A percentile compares a stretch with the other conserved stretches of the same genome.
Conservation (phyloP, 1,140 invertebrate genomes). For the Drosophila dunni region DNA sequence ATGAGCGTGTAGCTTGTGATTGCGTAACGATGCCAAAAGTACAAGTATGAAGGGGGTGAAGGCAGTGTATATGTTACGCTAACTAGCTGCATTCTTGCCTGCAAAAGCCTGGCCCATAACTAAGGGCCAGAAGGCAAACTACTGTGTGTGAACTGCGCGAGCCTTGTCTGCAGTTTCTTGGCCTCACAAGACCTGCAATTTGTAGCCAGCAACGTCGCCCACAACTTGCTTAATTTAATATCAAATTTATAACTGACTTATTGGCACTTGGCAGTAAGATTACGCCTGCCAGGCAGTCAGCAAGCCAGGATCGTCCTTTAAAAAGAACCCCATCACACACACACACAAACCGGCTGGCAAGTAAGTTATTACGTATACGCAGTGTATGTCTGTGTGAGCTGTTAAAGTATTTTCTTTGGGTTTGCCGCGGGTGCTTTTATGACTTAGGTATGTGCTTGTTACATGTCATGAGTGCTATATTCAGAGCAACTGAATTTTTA, state of each 20-base stretch:
- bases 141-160: conserved; percentile 55
- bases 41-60: conserved; percentile 44
- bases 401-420: conserved; percentile 31
- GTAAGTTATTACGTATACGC: conserved; percentile 74
- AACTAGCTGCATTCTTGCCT: conserved; percentile 62
- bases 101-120: conserved; percentile 37
- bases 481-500: conserved; percentile 41
- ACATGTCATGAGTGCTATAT: conserved; percentile 32
- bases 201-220: conserved; percentile 30
- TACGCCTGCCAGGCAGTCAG: conserved; percentile 68
- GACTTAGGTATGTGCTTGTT: conserved; percentile 34
- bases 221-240: conserved; percentile 78
- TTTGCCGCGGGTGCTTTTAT: conserved; percentile 39
- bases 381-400: conserved; percentile 39
- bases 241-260: conserved; percentile 83
- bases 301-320: background rate
- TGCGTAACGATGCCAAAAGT: conserved; percentile 65
- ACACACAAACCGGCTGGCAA: conserved; percentile 10
- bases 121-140: conserved; percentile 48
- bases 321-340: background rate
- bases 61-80: conserved; percentile 46
- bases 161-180: background rate
- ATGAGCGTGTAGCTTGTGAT: conserved; percentile 1
- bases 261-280: conserved; percentile 79
- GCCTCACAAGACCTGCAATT: conserved; percentile 22